Evolutionary conservation across 2,888 invertebrate species (phyloP), one percentile per base, ranked within the genome.

Genomic region (Mimachlamys varia): DNA sequence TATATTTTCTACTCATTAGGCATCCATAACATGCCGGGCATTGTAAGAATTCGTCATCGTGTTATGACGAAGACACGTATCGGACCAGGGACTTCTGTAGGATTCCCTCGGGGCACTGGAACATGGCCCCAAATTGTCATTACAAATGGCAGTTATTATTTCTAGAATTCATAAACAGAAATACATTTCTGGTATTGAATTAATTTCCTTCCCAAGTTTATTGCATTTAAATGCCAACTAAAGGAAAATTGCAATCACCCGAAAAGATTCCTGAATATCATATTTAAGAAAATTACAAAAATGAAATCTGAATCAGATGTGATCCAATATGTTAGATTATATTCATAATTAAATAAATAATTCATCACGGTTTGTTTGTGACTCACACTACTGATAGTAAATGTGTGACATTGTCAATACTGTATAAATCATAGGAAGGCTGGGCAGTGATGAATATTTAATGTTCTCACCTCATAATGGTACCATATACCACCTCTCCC

Each of bases 281-380:
- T 76, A 17, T 33, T 76, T 76, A 12, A 76, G 76, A 76, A 76
- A 76, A 76, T 76, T 33, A 76, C 27, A 27, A 33, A 58, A 76
- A 62, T 62, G 0, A 62, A 62, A 76, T 76, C 76, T 76, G 76
- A 76, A 27, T 76, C 76, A 76, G 33, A 33, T 7, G 33, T 76
- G 76, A 76, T 76, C 76, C 76, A 76, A 76, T 76, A 76, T 76
- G 33, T 76, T 33, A 10, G 76, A 76, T 76, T 76, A 33, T 76
- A 76, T 76, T 76, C 76, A 76, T 76, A 76, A 76, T 76, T 76
- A 27, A 76, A 76, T 76, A 76, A 76, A 76, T 76, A 76, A 76
- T 76, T 76, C 76, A 76, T 76, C 33, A 33, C 27, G 15, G 3
- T 76, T 76, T 76, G 76, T 76, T 76, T 76, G 12, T 76, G 76